Evolutionary conservation across 2,113 vertebrate species (phyloP).

Genomic region (Tenebrosternarchus preto): DNA sequence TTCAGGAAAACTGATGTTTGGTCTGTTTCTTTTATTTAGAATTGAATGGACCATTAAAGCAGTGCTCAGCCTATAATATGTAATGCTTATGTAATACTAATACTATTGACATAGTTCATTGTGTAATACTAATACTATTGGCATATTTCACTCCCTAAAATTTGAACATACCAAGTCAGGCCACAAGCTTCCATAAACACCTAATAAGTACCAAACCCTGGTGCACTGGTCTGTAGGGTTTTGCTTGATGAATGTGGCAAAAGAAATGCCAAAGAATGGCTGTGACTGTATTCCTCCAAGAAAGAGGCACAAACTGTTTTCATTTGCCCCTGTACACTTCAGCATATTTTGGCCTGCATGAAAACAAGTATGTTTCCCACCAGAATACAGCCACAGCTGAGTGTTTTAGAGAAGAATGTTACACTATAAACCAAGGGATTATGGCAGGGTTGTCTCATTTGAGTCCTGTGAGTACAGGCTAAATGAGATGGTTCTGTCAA

Average conservation of each 20-base stretch:
- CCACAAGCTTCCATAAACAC: too few species aligned
- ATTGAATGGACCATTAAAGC: too few species aligned
- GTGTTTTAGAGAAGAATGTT: slow-evolving; percentile 7
- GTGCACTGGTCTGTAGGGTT: background rate
- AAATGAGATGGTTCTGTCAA: slow-evolving; percentile 56
- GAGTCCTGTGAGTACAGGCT: slow-evolving; percentile 26
- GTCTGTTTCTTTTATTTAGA: too few species aligned
- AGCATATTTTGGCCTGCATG: background rate
- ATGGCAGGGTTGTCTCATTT: slow-evolving; percentile 47
- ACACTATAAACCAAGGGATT: slow-evolving; percentile 7
- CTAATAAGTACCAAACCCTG: background rate
- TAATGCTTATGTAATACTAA: too few species aligned
- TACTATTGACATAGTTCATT: too few species aligned
- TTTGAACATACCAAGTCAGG: too few species aligned
- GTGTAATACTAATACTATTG: too few species aligned
- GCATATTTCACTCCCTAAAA: too few species aligned
- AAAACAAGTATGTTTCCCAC: background rate
- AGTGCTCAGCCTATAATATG: too few species aligned
- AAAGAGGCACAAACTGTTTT: background rate
- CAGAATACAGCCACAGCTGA: slow-evolving; percentile 24
- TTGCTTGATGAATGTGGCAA: slow-evolving; percentile 12
- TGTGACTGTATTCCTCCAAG: background rate
- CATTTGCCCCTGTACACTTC: background rate
- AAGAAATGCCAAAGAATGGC: background rate
- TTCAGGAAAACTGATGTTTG: background rate